phyloP scores from a whole-genome alignment of 2,797 vertebrate species.

The Lindbergichthys nudifrons region DNA sequence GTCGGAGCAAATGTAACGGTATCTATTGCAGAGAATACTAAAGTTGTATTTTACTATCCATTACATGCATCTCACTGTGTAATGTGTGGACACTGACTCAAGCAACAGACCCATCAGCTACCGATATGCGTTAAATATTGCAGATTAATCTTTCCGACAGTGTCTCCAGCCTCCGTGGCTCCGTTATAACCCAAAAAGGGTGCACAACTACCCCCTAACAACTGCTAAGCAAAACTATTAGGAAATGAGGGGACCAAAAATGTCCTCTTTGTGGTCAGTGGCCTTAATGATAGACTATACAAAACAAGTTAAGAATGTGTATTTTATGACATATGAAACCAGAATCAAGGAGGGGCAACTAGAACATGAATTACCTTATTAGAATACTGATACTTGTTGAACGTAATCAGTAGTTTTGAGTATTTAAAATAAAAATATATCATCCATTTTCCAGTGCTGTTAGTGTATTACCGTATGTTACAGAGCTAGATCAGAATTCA shows the following conservation, averaged over 20 bases:
- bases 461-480: neutral
- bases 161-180: slow-evolving; percentile 1
- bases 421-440: neutral
- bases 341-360: neutral
- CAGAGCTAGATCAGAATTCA: neutral
- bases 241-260: neutral
- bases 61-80: slow-evolving; percentile 1
- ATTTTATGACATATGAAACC: neutral
- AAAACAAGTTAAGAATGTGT: neutral
- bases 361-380: neutral
- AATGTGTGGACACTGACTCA: neutral
- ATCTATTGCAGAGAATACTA: slow-evolving; percentile 13
- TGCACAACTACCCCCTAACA: slow-evolving; percentile 1
- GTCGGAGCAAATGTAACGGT: slow-evolving; percentile 11
- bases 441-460: neutral
- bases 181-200: neutral
- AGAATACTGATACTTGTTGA: neutral
- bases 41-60: neutral
- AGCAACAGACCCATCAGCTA: neutral
- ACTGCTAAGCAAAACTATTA: neutral
- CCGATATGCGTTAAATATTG: neutral
- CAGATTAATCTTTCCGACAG: neutral
- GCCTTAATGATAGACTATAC: neutral
- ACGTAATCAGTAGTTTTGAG: neutral
- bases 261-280: neutral